These are phyloP conservation scores for Drosophila gaucha DNA, from an alignment of 2,888 invertebrate genomes.

Conservation along the genomic window DNA sequence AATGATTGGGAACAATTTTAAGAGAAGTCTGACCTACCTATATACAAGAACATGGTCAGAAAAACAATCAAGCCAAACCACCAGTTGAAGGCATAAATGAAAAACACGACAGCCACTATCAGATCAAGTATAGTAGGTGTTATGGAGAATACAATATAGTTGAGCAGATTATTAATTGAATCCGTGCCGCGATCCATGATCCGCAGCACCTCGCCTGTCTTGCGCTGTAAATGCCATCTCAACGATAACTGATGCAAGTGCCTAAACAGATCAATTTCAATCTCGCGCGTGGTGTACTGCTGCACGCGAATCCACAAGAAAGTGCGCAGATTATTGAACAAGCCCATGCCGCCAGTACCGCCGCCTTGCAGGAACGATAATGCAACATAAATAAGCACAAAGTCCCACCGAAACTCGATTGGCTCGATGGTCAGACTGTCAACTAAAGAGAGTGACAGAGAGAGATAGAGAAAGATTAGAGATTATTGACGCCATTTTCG, in stretches of 20 bases:
- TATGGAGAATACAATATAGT: constrained; percentile 96
- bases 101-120: constrained; percentile 94
- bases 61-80: constrained; percentile 99
- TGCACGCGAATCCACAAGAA: constrained; percentile 98
- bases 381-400: constrained; percentile 92
- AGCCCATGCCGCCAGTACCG: constrained; percentile 95
- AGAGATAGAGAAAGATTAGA: constrained; percentile 7
- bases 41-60: constrained; percentile 95
- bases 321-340: constrained; percentile 95
- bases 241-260: constrained; percentile 96
- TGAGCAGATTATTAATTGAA: constrained; percentile 96
- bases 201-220: constrained; percentile 98
- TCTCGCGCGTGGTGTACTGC: constrained; percentile 96
- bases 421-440: constrained; percentile 90
- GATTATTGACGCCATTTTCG: constrained; percentile 6
- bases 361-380: constrained; percentile 98
- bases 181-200: constrained; percentile 99
- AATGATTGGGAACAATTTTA: neutral
- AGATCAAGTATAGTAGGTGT: constrained; percentile 97
- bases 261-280: constrained; percentile 93
- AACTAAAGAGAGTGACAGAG: constrained; percentile 86
- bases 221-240: constrained; percentile 96
- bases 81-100: constrained; percentile 93
- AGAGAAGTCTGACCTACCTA: constrained; percentile 88
- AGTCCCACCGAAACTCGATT: constrained; percentile 93